Evolutionary conservation across 1,140 invertebrate genomes (phyloP).

Genomic region (Ostrea edulis): DNA sequence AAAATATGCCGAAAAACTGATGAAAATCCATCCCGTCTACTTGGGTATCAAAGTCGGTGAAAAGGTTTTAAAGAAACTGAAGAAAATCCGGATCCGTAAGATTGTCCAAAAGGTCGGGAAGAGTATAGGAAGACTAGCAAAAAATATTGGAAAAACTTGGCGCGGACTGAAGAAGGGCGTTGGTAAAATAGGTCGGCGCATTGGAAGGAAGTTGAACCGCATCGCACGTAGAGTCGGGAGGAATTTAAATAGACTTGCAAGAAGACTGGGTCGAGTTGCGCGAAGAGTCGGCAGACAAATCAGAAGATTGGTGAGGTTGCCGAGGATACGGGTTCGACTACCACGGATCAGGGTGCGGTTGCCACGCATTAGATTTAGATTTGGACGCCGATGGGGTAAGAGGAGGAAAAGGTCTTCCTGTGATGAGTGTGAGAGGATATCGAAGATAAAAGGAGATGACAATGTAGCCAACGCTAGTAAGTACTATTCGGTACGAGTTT

Average conservation of each 20-base stretch:
- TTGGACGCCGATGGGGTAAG: not conserved
- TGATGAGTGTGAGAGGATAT: not conserved
- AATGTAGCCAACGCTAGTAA: not conserved
- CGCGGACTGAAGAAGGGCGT: not conserved
- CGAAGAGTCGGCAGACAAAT: not conserved
- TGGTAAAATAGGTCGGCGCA: too few relatives aligned
- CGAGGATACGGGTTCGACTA: not conserved
- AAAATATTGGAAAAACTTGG: constrained; percentile 4
- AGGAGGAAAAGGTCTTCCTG: not conserved
- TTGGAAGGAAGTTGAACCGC: too few relatives aligned
- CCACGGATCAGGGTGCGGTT: not conserved
- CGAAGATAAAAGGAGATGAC: not conserved
- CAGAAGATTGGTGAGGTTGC: not conserved
- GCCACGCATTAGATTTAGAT: not conserved
- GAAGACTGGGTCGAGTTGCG: not conserved
- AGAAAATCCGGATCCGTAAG: not conserved
- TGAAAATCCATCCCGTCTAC: not conserved
- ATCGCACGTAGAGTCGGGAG: too few relatives aligned
- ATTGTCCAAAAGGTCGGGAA: not conserved
- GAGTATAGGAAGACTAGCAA: not conserved
- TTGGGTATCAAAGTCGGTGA: not conserved
- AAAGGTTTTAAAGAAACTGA: not conserved
- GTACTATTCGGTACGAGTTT: not conserved
- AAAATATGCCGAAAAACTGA: not conserved
- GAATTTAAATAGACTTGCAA: not conserved